phyloP scores from a whole-genome alignment of 2,888 invertebrate genomes.

The Drosophila buzzatii region DNA sequence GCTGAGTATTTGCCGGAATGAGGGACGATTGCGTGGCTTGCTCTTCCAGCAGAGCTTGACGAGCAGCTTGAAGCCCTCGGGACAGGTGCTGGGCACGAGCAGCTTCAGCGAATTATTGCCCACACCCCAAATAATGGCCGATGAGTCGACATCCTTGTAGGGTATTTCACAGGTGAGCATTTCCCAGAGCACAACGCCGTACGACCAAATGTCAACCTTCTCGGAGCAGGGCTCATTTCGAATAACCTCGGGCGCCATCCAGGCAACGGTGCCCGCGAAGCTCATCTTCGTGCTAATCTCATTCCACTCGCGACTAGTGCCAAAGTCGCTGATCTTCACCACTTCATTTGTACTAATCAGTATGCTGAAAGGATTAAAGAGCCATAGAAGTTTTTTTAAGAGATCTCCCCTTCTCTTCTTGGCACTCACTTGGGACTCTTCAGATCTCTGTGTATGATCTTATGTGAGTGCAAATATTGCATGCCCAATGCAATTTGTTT shows the following conservation, averaged over 20 bases:
- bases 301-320: constrained; percentile 97
- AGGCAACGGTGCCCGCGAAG: constrained; percentile 98
- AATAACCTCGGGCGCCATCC: constrained; percentile 99
- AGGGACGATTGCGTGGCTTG: constrained; percentile 95
- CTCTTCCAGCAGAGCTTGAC: constrained; percentile 97
- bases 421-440: constrained; percentile 98
- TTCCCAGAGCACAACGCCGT: constrained; percentile 99
- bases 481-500: constrained; percentile 98
- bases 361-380: constrained; percentile 87
- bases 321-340: constrained; percentile 99
- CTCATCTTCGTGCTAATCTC: constrained; percentile 98
- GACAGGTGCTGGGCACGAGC: constrained; percentile 96
- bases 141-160: constrained; percentile 97
- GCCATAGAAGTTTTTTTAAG: background rate
- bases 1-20: constrained; percentile 95
- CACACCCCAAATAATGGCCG: constrained; percentile 99
- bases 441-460: constrained; percentile 98
- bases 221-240: constrained; percentile 98
- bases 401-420: background rate
- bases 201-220: constrained; percentile 99
- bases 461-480: constrained; percentile 97
- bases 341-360: constrained; percentile 92
- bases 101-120: constrained; percentile 96
- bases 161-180: constrained; percentile 97
- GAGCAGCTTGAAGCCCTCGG: constrained; percentile 93